These are phyloP conservation scores for Anguilla anguilla DNA, from an alignment of 2,797 vertebrate genomes.

Conservation along the genomic window DNA sequence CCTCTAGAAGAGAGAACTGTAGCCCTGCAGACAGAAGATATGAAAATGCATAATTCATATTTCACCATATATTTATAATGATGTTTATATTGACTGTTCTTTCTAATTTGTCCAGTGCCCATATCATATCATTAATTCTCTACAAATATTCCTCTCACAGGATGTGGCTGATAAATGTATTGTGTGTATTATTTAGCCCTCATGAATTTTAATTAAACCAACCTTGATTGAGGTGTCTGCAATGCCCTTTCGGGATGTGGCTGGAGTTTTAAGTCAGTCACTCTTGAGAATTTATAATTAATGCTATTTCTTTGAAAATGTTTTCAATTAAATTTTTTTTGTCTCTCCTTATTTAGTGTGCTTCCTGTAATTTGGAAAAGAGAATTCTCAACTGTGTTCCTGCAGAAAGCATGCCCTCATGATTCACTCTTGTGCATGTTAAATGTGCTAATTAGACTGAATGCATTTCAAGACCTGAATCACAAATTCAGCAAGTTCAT, in stretches of 20 bases:
- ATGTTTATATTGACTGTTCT: conserved; percentile 13
- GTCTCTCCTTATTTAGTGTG: background rate
- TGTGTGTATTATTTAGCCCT: conserved; percentile 13
- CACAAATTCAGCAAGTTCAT: background rate
- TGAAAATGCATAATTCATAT: conserved; percentile 20
- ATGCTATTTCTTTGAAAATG: background rate
- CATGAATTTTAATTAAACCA: conserved; percentile 10
- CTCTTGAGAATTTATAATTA: background rate
- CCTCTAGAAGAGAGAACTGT: background rate
- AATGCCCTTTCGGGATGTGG: conserved; percentile 10
- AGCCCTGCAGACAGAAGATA: conserved; percentile 4
- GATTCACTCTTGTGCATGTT: background rate
- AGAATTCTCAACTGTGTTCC: background rate
- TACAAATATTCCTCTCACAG: background rate
- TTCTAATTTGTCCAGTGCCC: conserved; percentile 2
- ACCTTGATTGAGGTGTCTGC: conserved; percentile 4
- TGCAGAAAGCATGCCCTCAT: background rate
- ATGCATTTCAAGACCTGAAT: background rate
- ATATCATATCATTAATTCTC: conserved; percentile 8
- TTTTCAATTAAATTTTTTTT: background rate
- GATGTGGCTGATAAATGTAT: conserved; percentile 12
- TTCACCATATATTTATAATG: conserved; percentile 19
- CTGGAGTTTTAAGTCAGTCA: background rate
- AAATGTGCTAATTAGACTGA: background rate
- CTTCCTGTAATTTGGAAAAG: background rate